phyloP scores from a whole-genome alignment of 2,888 invertebrate species.

The Timandra comae region DNA sequence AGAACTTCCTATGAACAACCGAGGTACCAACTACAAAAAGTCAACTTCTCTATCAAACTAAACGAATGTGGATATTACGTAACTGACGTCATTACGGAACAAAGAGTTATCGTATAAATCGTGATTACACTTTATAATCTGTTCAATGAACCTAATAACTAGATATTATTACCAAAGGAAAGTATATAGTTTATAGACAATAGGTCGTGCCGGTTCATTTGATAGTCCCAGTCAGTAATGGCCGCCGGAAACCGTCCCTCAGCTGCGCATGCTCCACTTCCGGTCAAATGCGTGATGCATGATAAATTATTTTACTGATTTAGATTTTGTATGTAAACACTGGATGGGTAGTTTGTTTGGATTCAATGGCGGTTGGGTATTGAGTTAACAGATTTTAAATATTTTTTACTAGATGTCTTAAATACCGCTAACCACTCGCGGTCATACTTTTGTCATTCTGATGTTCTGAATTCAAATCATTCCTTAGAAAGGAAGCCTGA shows the following conservation, averaged over 20 bases:
- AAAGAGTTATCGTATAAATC: conserved; percentile 11
- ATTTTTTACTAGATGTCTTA: too few species aligned
- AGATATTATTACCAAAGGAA: conserved; percentile 40
- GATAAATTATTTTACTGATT: conserved; percentile 48
- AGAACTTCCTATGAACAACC: too few species aligned
- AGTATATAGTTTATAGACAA: conserved; percentile 43
- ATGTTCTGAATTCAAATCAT: too few species aligned
- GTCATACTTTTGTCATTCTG: too few species aligned
- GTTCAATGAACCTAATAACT: conserved; percentile 47
- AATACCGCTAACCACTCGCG: too few species aligned
- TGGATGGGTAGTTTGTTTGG: too few species aligned
- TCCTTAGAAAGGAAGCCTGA: too few species aligned
- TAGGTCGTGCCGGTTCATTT: conserved; percentile 60
- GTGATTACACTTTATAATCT: conserved; percentile 25
- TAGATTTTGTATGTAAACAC: conserved; percentile 37
- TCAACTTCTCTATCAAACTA: too few species aligned
- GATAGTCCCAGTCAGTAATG: conserved; percentile 47
- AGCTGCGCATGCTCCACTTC: conserved; percentile 53
- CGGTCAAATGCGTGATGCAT: conserved; percentile 60
- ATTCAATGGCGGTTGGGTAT: too few species aligned
- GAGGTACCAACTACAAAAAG: too few species aligned
- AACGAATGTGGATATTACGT: too few species aligned
- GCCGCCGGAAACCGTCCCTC: conserved; percentile 54
- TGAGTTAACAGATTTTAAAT: too few species aligned
- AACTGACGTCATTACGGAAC: conserved; percentile 14